These are phyloP conservation scores for Xylota sylvarum DNA, from an alignment of 2,888 invertebrate species.

Conservation along the genomic window DNA sequence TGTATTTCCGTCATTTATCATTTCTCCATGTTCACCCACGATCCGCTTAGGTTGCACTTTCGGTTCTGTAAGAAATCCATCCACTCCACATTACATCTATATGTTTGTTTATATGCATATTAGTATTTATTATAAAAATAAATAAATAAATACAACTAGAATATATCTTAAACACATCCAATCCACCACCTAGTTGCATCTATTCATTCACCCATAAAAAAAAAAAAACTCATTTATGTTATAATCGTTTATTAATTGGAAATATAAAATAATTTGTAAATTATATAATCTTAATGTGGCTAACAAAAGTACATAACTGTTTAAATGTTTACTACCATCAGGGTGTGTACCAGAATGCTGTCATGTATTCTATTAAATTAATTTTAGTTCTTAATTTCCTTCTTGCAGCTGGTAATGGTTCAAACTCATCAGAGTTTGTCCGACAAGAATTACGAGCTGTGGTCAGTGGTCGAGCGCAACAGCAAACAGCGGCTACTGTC, in stretches of 20 bases:
- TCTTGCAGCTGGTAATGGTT: slow-evolving; percentile 86
- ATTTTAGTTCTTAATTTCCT: slow-evolving; percentile 78
- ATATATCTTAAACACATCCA: slow-evolving; percentile 62
- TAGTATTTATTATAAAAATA: slow-evolving; percentile 23
- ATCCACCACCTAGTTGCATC: slow-evolving; percentile 70
- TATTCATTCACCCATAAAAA: slow-evolving; percentile 55
- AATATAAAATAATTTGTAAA: slow-evolving; percentile 57
- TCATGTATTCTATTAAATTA: slow-evolving; percentile 36
- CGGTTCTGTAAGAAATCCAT: slow-evolving; percentile 46
- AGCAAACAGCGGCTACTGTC: slow-evolving; percentile 83
- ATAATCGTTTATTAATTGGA: slow-evolving; percentile 48
- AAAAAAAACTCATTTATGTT: slow-evolving; percentile 36
- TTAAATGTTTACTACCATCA: slow-evolving; percentile 56
- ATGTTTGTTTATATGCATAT: slow-evolving; percentile 34
- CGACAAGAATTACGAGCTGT: slow-evolving; percentile 95
- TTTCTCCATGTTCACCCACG: slow-evolving; percentile 47
- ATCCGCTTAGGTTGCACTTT: slow-evolving; percentile 70
- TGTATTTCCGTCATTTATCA: slow-evolving; percentile 54
- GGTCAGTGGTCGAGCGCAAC: slow-evolving; percentile 92
- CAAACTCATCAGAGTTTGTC: slow-evolving; percentile 93
- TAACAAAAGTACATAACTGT: slow-evolving; percentile 67
- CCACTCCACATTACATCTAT: slow-evolving; percentile 38
- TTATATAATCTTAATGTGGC: slow-evolving; percentile 72
- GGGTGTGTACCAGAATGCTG: slow-evolving; percentile 31
- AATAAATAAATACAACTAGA: slow-evolving; percentile 20